Evolutionary conservation across 1,140 invertebrate species (phyloP), one percentile per base, ranked within the genome.

Genomic region (Dinoponera quadriceps): DNA sequence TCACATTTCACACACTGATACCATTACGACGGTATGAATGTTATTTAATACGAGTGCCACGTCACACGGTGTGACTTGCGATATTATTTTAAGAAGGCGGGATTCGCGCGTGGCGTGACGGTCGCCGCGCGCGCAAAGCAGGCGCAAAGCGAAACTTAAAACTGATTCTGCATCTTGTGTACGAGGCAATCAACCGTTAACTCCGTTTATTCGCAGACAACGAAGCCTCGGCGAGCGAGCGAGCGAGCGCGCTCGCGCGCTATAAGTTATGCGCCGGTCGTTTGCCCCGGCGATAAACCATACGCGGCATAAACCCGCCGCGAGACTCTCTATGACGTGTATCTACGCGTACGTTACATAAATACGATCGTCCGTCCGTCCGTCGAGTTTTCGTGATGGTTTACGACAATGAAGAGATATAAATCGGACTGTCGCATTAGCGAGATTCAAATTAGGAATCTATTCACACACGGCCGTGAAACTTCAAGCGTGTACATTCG

Each of bases 171-270:
- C 51, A 69, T 69, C 75, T 59, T 44, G 18, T 44, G 18, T 29
- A 71, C 22, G 75, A 71, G 65, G 33, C 51, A 38, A 80, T 80
- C 65, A 71, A 80, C 65, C 75, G 75, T 83, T 83, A 75, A 83
- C 72, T 83, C 60, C 33, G 65, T 44, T 80, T 80, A 80, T 69
- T 71, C 65, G 73, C 44, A 44, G 16, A 49, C 20, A 49, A 55
- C 63, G 66, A 69, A 51, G 66, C 27, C 63, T 78, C 49, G 63
- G 0, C 11, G 38, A 9, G 38, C 38, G n/a, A n/a, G n/a, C n/a
- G n/a, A n/a, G 38, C 38, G 38, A 3, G 38, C 38, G 29, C 29
- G 29, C 29, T 3, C 38, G 62, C 33, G 20, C 51, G 75, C 22
- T 38, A 49, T 54, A 66, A 66, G 74, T 77, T 66, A 77, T 66